A percentile compares a stretch with the other conserved stretches of the same genome.
phyloP scores from a whole-genome alignment of 2,888 invertebrate genomes.

The Hyppa rectilinea region DNA sequence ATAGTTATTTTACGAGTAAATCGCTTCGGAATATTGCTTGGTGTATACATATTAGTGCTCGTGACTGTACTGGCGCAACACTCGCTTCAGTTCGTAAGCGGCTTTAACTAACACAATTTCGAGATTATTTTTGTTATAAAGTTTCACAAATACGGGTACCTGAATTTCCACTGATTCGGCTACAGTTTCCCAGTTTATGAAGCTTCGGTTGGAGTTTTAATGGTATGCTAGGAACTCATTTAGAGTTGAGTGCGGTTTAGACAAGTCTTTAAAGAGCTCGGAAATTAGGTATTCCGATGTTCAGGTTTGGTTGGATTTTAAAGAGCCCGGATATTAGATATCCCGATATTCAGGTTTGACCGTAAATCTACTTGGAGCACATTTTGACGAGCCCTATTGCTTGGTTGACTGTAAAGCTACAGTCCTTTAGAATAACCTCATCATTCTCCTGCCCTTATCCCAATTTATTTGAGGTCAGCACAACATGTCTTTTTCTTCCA shows the following conservation, averaged over 20 bases:
- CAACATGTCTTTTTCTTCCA: no score
- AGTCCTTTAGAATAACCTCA: no score
- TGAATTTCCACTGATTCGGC: neutral
- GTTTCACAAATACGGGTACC: neutral
- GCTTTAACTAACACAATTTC: no score
- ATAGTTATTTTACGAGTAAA: no score
- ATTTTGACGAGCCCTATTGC: neutral
- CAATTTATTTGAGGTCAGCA: no score
- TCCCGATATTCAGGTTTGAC: neutral
- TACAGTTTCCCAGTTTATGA: neutral
- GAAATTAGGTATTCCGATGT: conserved; percentile 6
- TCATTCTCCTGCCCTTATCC: no score
- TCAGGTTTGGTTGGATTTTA: no score
- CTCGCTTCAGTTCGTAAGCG: no score
- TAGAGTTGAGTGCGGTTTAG: neutral
- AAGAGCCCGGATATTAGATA: neutral
- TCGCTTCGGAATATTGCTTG: no score
- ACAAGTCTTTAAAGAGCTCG: conserved; percentile 1
- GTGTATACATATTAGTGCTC: no score
- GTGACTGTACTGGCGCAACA: no score
- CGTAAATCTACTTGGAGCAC: neutral
- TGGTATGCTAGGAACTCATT: conserved; percentile 14
- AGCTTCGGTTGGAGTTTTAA: conserved; percentile 14
- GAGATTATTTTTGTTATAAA: neutral
- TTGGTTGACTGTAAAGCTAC: neutral